phyloP scores from a whole-genome alignment of 2,797 vertebrate genomes.

The Oreortyx pictus region DNA sequence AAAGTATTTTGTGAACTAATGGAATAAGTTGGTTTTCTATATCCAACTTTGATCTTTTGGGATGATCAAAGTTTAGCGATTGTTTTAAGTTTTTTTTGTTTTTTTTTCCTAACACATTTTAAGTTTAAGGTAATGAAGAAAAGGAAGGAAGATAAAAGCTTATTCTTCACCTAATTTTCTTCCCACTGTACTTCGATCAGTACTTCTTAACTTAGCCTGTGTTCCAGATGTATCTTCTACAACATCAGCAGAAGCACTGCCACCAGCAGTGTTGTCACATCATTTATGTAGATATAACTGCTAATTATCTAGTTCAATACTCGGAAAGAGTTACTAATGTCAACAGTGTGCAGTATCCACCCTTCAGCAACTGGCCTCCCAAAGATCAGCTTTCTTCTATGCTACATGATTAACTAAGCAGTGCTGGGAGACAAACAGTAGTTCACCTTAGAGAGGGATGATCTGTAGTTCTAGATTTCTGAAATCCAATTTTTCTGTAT shows the following conservation, averaged over 20 bases:
- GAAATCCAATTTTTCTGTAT: constrained; percentile 48
- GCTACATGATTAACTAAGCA: background rate
- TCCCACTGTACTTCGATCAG: background rate
- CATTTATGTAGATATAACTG: background rate
- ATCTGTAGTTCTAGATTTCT: constrained; percentile 3
- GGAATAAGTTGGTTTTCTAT: no score
- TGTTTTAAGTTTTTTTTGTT: background rate
- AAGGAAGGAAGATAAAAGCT: background rate
- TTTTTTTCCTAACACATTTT: background rate
- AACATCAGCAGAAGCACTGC: background rate
- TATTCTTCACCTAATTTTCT: constrained; percentile 1
- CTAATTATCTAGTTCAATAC: background rate
- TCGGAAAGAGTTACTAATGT: background rate
- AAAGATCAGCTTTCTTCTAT: background rate
- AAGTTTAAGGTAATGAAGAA: background rate
- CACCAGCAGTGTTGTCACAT: background rate
- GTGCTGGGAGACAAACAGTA: background rate
- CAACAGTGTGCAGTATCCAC: background rate
- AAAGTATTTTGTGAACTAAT: background rate
- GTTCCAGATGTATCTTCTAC: background rate
- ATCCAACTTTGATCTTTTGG: background rate
- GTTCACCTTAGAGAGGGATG: constrained; percentile 26
- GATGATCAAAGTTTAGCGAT: background rate
- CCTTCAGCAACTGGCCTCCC: background rate
- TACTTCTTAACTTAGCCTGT: background rate